A percentile compares a stretch with the other conserved stretches of the same genome.
These are phyloP conservation scores for Leptopilina clavipes DNA, from an alignment of 1,140 invertebrate genomes.

Conservation along the genomic window DNA sequence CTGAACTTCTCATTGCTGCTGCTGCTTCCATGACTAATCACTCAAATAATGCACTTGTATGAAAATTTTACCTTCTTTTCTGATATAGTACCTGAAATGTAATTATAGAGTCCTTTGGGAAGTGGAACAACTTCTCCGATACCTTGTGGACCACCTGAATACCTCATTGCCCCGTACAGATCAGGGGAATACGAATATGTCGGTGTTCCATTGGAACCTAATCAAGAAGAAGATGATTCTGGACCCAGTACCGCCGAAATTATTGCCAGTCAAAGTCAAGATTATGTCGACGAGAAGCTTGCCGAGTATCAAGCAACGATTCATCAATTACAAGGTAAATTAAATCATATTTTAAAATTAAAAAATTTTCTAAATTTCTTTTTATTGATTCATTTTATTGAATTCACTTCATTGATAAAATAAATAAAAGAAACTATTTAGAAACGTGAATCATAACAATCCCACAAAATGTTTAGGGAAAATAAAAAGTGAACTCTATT, in stretches of 20 bases:
- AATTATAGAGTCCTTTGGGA: constrained; percentile 60
- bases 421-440: too few relatives aligned
- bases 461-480: too few relatives aligned
- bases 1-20: too few relatives aligned
- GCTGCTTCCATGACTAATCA: too few relatives aligned
- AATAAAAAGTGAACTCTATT: not conserved
- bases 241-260: constrained; percentile 92
- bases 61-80: too few relatives aligned
- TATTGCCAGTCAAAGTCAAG: constrained; percentile 93
- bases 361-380: too few relatives aligned
- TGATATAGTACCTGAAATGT: constrained; percentile 18
- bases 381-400: too few relatives aligned
- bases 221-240: constrained; percentile 82
- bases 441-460: too few relatives aligned
- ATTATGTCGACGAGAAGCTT: constrained; percentile 94
- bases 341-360: not conserved
- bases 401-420: too few relatives aligned
- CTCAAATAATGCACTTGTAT: too few relatives aligned
- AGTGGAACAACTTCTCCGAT: constrained; percentile 74
- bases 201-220: constrained; percentile 82
- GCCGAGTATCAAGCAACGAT: constrained; percentile 95
- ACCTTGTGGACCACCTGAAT: constrained; percentile 78
- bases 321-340: constrained; percentile 90
- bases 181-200: constrained; percentile 78
- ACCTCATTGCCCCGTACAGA: constrained; percentile 79